These are phyloP conservation scores for Acromyrmex heyeri DNA, from an alignment of 1,140 invertebrate genomes.

Conservation along the genomic window DNA sequence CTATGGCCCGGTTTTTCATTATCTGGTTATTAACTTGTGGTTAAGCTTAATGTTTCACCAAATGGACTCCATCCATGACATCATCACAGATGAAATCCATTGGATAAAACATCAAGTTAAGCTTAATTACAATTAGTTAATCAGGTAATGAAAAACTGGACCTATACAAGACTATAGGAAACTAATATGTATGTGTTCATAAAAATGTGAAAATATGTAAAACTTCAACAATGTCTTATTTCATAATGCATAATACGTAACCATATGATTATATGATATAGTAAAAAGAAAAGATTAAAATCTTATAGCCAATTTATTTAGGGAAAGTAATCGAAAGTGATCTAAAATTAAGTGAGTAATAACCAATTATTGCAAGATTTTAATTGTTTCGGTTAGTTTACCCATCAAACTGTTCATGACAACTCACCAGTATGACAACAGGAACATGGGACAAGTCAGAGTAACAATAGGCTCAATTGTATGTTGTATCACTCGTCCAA, in stretches of 20 bases:
- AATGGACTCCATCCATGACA: too few relatives aligned
- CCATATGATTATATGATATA: not conserved
- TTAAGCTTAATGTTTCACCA: too few relatives aligned
- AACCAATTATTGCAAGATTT: not conserved
- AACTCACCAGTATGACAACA: conserved; percentile 20
- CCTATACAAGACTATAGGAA: not conserved
- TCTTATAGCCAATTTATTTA: not conserved
- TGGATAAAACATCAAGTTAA: too few relatives aligned
- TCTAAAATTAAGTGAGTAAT: not conserved
- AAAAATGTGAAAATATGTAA: not conserved
- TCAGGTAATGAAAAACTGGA: too few relatives aligned
- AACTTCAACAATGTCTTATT: not conserved
- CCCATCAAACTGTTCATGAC: not conserved
- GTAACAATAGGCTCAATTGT: not conserved
- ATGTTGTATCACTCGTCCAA: conserved; percentile 23
- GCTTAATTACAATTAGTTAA: too few relatives aligned
- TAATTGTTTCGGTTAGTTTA: not conserved
- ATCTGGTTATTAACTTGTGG: too few relatives aligned
- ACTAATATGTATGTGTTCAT: not conserved
- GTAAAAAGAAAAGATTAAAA: not conserved
- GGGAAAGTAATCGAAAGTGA: not conserved
- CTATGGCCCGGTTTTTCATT: too few relatives aligned
- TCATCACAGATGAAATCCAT: too few relatives aligned
- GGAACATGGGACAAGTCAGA: not conserved
- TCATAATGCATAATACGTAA: not conserved